phyloP scores from a whole-genome alignment of 2,888 invertebrate species.

The Psylliodes chrysocephalus region DNA sequence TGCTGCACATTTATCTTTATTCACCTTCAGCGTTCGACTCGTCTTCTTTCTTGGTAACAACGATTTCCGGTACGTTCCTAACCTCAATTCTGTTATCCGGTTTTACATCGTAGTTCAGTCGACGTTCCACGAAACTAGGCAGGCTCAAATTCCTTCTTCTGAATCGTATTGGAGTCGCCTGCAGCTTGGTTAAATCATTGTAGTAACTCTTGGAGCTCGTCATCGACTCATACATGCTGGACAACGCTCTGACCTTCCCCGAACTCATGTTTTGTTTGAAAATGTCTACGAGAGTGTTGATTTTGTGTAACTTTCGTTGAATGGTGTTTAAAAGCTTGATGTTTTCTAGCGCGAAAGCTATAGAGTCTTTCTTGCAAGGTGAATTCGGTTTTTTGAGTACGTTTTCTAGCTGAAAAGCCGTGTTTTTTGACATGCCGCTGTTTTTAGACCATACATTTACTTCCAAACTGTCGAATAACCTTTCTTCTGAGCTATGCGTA shows the following conservation, averaged over 20 bases:
- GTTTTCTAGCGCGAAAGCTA: slow-evolving; percentile 66
- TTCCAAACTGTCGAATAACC: slow-evolving; percentile 58
- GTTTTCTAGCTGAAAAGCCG: slow-evolving; percentile 50
- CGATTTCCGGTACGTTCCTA: slow-evolving; percentile 9
- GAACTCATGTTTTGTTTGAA: slow-evolving; percentile 71
- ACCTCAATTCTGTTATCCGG: slow-evolving; percentile 33
- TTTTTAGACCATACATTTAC: slow-evolving; percentile 53
- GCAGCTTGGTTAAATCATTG: slow-evolving; percentile 65
- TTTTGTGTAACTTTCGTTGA: slow-evolving; percentile 76
- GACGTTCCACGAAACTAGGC: slow-evolving; percentile 56
- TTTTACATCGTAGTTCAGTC: slow-evolving; percentile 47
- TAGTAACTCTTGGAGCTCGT: slow-evolving; percentile 67
- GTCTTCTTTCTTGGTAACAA: slow-evolving; percentile 26
- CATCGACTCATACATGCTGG: slow-evolving; percentile 77
- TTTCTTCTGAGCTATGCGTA: slow-evolving; percentile 47
- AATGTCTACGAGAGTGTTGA: slow-evolving; percentile 73
- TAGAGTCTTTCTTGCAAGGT: slow-evolving; percentile 50
- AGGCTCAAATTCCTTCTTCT: slow-evolving; percentile 73
- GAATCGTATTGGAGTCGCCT: slow-evolving; percentile 67
- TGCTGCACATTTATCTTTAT: slow-evolving; percentile 40
- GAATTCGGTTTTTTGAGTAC: slow-evolving; percentile 61
- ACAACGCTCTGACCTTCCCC: slow-evolving; percentile 76
- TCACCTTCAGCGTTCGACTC: slow-evolving; percentile 40
- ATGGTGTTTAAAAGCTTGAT: slow-evolving; percentile 73
- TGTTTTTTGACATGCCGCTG: slow-evolving; percentile 47